phyloP scores from a whole-genome alignment of 2,888 invertebrate genomes.

The Phania funesta region DNA sequence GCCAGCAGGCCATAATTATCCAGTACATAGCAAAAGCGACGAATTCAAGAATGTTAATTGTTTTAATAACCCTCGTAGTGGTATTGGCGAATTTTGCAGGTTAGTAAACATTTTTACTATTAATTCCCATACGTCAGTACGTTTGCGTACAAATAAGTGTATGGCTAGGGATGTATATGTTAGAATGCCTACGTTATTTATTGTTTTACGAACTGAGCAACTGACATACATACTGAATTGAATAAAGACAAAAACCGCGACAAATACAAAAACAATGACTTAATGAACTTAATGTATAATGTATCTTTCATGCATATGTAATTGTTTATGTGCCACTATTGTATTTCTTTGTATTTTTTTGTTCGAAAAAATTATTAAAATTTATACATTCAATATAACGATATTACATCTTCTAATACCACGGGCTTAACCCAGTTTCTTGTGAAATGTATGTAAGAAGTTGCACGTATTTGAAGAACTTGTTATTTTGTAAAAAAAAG shows the following conservation, averaged over 20 bases:
- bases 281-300: not conserved
- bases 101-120: conserved; percentile 35
- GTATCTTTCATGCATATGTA: not conserved
- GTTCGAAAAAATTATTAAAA: too few relatives aligned
- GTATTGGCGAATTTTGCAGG: conserved; percentile 51
- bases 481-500: too few relatives aligned
- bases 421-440: too few relatives aligned
- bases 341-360: too few relatives aligned
- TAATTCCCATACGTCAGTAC: not conserved
- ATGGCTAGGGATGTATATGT: not conserved
- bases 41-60: conserved; percentile 26
- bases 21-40: conserved; percentile 24
- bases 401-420: too few relatives aligned
- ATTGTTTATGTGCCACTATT: conserved; percentile 20
- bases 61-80: conserved; percentile 32
- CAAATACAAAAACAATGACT: conserved; percentile 2
- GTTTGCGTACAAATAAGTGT: not conserved
- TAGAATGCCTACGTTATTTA: conserved; percentile 7
- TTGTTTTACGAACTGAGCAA: not conserved
- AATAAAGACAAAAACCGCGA: not conserved
- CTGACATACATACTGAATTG: conserved; percentile 14
- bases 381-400: too few relatives aligned
- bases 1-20: not conserved
- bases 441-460: too few relatives aligned
- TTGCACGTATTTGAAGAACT: too few relatives aligned